Evolutionary conservation across 2,888 invertebrate genomes (phyloP), one percentile per base, ranked within the genome.

Genomic region (Amphimallon solstitiale): DNA sequence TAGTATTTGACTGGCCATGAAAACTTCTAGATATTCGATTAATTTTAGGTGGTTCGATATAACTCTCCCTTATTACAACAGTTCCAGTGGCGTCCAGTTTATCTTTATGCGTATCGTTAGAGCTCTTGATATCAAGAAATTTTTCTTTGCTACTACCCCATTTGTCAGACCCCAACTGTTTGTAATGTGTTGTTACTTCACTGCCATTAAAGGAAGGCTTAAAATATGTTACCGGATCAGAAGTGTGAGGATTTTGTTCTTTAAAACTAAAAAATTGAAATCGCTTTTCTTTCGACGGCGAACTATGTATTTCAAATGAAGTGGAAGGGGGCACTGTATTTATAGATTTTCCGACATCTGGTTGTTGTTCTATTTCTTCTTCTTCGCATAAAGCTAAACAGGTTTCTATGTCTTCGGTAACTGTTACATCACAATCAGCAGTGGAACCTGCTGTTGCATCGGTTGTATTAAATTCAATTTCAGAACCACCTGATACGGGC

Each of bases 401-500:
- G 1, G 72, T 71, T 60, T 80, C 79, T 6, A 79, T 77, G 49
- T 81, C 81, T 74, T 80, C 81, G 0, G 78, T 80, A 75, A 87
- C 86, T 77, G 86, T 82, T 35, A 87, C 81, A 71, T 87, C 87
- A 68, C 85, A 87, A 73, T 88, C 87, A 3, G 86, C 85, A 72
- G 84, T 84, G 48, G 89, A 90, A 68, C 89, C 89, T 76, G 89
- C 88, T 61, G 89, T 90, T 63, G 89, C 89, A 78, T 89, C 87
- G 76, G 85, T 88, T 79, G 89, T 89, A 79, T 89, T 89, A 73
- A 89, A 86, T 72, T 88, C 88, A 66, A 85, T 82, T 79, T 90
- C 90, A 49, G 85, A 85, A 71, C 87, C 85, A 23, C 86, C 86
- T 67, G 90, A 90, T 72, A 89, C 89, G 70, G 91, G 91, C 15